A percentile compares a stretch with the other conserved stretches of the same genome.
Evolutionary conservation across 2,888 invertebrate species (phyloP).

Genomic region (Arctia plantaginis): DNA sequence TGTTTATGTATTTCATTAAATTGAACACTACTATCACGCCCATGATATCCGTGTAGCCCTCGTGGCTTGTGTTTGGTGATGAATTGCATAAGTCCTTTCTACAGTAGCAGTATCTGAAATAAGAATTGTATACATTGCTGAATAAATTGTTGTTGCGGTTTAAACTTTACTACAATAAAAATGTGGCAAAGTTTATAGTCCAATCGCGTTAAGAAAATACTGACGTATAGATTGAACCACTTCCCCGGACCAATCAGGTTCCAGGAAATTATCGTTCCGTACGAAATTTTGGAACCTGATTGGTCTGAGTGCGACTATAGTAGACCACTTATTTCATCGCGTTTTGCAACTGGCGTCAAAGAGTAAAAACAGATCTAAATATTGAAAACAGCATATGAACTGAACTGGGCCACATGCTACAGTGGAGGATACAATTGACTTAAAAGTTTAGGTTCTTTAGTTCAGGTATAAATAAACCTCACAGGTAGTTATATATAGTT

Average conservation of each 20-base stretch:
- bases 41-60: constrained; percentile 87
- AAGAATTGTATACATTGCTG: background rate
- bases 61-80: constrained; percentile 77
- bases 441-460: background rate
- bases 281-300: too few relatives aligned
- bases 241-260: too few relatives aligned
- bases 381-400: background rate
- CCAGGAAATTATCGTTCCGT: too few relatives aligned
- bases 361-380: too few relatives aligned
- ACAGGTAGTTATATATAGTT: background rate
- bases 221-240: too few relatives aligned
- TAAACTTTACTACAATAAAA: background rate
- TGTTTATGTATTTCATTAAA: constrained; percentile 87
- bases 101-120: constrained; percentile 91
- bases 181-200: too few relatives aligned
- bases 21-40: constrained; percentile 88
- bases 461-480: background rate
- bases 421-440: background rate
- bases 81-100: constrained; percentile 91
- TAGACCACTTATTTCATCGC: background rate
- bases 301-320: too few relatives aligned
- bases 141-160: background rate
- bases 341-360: background rate
- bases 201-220: too few relatives aligned
- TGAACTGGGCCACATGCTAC: too few relatives aligned